Evolutionary conservation across 1,140 invertebrate species (phyloP).

Genomic region (Condylostylus longicornis): DNA sequence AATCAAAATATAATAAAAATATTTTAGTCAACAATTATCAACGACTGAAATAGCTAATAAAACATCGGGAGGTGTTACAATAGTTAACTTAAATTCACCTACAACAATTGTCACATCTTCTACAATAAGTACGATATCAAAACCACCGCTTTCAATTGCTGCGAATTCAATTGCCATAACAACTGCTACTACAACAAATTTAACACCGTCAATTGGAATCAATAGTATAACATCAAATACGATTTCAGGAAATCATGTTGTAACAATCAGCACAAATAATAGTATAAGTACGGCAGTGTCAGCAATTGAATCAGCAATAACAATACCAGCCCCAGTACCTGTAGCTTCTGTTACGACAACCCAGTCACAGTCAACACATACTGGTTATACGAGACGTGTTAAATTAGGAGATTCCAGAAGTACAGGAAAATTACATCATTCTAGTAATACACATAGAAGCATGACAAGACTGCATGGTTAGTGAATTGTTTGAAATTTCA

Average conservation of each 20-base stretch:
- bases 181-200: constrained; percentile 6
- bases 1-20: constrained; percentile 5
- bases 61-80: constrained; percentile 54
- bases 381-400: constrained; percentile 43
- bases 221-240: constrained; percentile 6
- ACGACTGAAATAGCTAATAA: constrained; percentile 39
- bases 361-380: constrained; percentile 17
- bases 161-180: constrained; percentile 5
- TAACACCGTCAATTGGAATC: constrained; percentile 5
- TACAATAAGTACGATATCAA: constrained; percentile 1
- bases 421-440: constrained; percentile 49
- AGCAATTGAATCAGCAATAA: constrained; percentile 3
- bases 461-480: constrained; percentile 57
- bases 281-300: background rate
- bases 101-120: constrained; percentile 6
- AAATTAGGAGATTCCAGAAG: constrained; percentile 52
- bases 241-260: constrained; percentile 8
- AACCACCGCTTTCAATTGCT: constrained; percentile 2
- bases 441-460: constrained; percentile 50
- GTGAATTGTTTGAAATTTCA: constrained; percentile 14
- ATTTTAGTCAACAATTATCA: constrained; percentile 23
- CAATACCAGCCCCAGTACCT: background rate
- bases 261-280: constrained; percentile 5
- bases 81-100: constrained; percentile 49
- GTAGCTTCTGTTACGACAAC: constrained; percentile 14